phyloP scores from a whole-genome alignment of 2,797 vertebrate species.

The Takifugu ocellatus region DNA sequence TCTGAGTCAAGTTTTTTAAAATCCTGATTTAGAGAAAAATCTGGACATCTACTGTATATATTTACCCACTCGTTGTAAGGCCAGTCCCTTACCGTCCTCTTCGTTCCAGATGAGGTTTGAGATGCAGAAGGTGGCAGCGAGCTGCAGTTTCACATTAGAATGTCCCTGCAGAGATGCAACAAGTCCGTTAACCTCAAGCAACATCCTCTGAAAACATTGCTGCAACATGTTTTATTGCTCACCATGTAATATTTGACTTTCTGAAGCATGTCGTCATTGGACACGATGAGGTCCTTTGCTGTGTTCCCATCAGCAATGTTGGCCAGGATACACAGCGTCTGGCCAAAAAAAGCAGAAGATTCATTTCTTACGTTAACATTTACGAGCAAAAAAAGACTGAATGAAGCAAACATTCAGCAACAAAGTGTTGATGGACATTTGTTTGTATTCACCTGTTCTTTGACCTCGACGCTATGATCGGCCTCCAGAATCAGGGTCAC shows the following conservation, averaged over 20 bases:
- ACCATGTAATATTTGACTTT: conserved; percentile 99
- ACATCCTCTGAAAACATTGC: not conserved
- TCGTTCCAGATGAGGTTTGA: conserved; percentile 99
- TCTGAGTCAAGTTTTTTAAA: too few species aligned
- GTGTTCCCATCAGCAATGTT: conserved; percentile 98
- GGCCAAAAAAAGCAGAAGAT: conserved; percentile 5
- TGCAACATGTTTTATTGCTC: conserved; percentile 2
- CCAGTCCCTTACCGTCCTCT: conserved; percentile 87
- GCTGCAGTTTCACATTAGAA: conserved; percentile 94
- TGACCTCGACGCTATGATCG: conserved; percentile 94
- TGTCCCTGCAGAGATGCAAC: conserved; percentile 80
- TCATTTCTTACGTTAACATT: not conserved
- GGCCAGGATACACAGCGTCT: conserved; percentile 96
- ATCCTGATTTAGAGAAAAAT: too few species aligned
- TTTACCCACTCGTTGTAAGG: not conserved
- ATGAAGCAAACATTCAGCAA: too few species aligned
- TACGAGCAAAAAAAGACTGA: too few species aligned
- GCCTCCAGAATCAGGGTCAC: conserved; percentile 97
- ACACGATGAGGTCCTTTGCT: conserved; percentile 97
- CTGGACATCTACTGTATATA: not conserved
- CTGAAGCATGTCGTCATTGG: conserved; percentile 97
- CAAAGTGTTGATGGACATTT: not conserved
- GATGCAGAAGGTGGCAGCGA: conserved; percentile 96
- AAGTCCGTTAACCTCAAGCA: not conserved
- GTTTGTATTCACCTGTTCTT: conserved; percentile 86